A percentile compares a stretch with the other conserved stretches of the same genome.
These are phyloP conservation scores for Tenrec ecaudatus DNA, from an alignment of 2,113 vertebrate species.

Conservation along the genomic window DNA sequence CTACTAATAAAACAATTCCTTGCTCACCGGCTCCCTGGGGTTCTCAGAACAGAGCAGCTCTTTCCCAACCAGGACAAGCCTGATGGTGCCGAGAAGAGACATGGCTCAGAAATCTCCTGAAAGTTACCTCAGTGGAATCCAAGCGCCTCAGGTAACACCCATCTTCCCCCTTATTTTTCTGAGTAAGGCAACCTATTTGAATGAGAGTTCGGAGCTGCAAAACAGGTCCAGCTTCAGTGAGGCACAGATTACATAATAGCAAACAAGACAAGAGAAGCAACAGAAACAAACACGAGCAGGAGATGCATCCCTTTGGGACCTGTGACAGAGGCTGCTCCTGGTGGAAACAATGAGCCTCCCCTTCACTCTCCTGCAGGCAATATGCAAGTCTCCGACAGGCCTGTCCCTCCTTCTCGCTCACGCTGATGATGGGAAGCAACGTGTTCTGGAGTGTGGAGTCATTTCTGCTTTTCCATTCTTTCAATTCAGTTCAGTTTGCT, in stretches of 20 bases:
- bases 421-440: background rate
- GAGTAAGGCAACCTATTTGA: background rate
- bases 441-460: too few species aligned
- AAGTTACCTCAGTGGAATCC: constrained; percentile 12
- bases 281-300: background rate
- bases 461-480: too few species aligned
- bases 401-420: background rate
- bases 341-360: too few species aligned
- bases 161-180: background rate
- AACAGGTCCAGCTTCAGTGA: constrained; percentile 44
- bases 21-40: background rate
- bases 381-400: too few species aligned
- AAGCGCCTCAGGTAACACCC: background rate
- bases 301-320: background rate
- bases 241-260: constrained; percentile 20
- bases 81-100: background rate
- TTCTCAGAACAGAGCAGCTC: background rate
- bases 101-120: background rate
- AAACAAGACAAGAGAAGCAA: background rate
- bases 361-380: too few species aligned
- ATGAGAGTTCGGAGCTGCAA: constrained; percentile 20
- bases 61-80: background rate
- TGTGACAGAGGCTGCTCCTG: background rate
- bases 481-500: too few species aligned
- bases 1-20: background rate